Base-by-base conservation (phyloP, 2,113 vertebrate species). In the Canis aureus region DNA sequence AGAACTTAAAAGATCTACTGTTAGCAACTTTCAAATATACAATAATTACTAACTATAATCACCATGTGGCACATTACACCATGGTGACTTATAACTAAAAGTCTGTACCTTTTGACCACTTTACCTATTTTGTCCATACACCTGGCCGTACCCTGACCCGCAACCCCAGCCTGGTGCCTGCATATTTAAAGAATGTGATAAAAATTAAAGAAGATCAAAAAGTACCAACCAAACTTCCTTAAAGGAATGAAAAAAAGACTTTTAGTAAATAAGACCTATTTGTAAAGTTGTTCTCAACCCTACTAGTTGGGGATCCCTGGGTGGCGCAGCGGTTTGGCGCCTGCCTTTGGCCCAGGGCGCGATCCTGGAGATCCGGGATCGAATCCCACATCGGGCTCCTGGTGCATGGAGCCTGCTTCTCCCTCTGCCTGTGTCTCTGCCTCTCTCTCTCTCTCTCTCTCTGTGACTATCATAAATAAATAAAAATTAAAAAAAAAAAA, bases 151-250 rank as follows among this genome's bases (percentile, higher is more conserved):
- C 27, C 15, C 29, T 10, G 4, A 71, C 5, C 25, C 51, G 3
- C 20, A 38, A 35, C 13, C 57, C 35, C 2, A 0, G 25, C 25
- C 60, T 69, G 8, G 3, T 66, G 5, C 62, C 73, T 66, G 32
- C 38, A 80, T 93, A 93, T 90, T 92, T 38, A 89, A 96, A 74
- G 19, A 91, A 62, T 51, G 2, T 25, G 29, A 92, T 59, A 85
- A 96, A 87, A 96, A 66, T 29, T 78, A 79, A 32, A 89, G 29
- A 96, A 91, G 66, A 90, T 88, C 35, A 87, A 78, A 92, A 95
- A 91, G 57, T 80, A 51, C 22, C 76, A 89, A 64, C 25, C 78
- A 84, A 91, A 76, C 25, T 76, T 90, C 53, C 73, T 32, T 57
- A 87, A 79, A 60, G 35, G 2, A 89, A 94, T 17, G 11, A 43